Conservation (phyloP, 1,140 invertebrate genomes). For the Drosophila parabipectinata region DNA sequence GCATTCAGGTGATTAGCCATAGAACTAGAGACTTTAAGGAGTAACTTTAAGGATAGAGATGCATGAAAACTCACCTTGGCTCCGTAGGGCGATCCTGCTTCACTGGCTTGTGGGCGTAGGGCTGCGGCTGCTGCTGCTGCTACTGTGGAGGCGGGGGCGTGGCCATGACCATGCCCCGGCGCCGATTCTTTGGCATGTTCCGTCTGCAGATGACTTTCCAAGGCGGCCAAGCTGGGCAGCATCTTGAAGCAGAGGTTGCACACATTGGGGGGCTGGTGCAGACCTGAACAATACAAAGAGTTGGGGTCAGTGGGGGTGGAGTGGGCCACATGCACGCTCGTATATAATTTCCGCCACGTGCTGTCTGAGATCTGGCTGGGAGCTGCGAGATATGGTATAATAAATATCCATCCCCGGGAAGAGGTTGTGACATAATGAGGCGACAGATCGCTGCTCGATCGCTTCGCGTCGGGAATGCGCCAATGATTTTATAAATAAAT, state of each 20-base stretch:
- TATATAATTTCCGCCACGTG: conserved; percentile 59
- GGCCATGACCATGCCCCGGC: conserved; percentile 17
- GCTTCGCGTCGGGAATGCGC: conserved; percentile 63
- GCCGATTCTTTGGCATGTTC: conserved; percentile 81
- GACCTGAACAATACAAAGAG: conserved; percentile 55
- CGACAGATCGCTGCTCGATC: conserved; percentile 50
- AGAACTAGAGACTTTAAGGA: conserved; percentile 12
- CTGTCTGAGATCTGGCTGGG: conserved; percentile 10
- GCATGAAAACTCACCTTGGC: conserved; percentile 66
- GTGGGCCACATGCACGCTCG: neutral
- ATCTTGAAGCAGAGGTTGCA: conserved; percentile 99
- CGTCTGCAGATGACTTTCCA: conserved; percentile 97
- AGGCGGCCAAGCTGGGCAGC: conserved; percentile 97
- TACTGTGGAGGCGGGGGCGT: conserved; percentile 12
- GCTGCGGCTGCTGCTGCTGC: neutral
- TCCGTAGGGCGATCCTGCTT: conserved; percentile 45
- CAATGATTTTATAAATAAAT: conserved; percentile 65
- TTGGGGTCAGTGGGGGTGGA: conserved; percentile 29
- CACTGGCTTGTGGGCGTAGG: conserved; percentile 42
- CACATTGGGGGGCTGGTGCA: conserved; percentile 86
- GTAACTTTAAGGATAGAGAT: neutral
- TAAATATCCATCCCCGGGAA: conserved; percentile 74
- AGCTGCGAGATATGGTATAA: conserved; percentile 49
- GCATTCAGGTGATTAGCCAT: conserved; percentile 27
- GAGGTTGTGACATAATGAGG: conserved; percentile 80